Conservation (phyloP, 2,888 invertebrate species). For the Nebria brevicollis region DNA sequence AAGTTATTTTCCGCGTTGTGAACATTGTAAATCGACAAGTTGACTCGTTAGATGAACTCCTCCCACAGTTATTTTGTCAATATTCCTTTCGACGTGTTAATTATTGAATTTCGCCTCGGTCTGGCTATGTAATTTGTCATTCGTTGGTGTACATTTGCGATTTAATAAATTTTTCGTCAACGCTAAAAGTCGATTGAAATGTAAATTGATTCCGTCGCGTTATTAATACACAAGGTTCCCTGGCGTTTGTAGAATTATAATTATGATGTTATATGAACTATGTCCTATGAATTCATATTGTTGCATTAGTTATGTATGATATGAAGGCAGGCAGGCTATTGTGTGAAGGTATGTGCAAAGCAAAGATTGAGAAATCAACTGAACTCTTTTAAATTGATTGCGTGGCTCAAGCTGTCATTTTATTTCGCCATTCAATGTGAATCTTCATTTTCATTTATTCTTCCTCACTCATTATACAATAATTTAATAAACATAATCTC, state of each 20-base stretch:
- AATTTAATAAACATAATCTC: too few species aligned
- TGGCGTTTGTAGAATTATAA: not conserved
- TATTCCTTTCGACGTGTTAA: not conserved
- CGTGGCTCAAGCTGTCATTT: not conserved
- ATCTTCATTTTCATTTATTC: not conserved
- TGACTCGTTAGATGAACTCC: not conserved
- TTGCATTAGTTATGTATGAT: constrained; percentile 1
- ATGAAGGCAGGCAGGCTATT: not conserved
- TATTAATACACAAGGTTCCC: not conserved
- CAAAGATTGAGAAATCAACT: not conserved
- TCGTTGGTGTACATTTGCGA: not conserved
- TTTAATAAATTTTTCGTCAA: not conserved
- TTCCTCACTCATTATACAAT: too few species aligned
- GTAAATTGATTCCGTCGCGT: not conserved
- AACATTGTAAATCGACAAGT: not conserved
- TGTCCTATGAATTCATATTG: not conserved
- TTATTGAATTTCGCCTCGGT: not conserved
- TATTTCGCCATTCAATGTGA: not conserved
- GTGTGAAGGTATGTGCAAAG: not conserved
- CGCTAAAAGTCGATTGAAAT: not conserved
- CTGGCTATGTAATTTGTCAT: not conserved
- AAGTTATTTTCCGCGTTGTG: not conserved
- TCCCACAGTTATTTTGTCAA: not conserved
- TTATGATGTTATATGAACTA: not conserved
- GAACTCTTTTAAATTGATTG: not conserved